Evolutionary conservation across 2,797 vertebrate genomes (phyloP).

Genomic region (Sebastes iracundus): DNA sequence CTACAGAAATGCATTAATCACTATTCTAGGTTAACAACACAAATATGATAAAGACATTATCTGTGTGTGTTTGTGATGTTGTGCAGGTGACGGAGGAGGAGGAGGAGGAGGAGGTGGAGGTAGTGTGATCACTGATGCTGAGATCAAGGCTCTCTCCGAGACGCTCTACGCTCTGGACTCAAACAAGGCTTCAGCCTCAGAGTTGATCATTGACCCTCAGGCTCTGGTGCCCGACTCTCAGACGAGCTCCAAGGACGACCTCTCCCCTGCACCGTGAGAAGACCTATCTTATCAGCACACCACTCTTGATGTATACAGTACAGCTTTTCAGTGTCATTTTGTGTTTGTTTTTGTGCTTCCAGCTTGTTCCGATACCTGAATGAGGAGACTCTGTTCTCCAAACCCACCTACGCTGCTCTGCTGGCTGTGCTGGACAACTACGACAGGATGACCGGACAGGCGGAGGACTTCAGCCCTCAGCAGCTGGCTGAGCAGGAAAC

Average conservation of each 20-base stretch:
- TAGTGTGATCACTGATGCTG: slow-evolving; percentile 69
- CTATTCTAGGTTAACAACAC: background rate
- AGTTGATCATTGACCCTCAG: slow-evolving; percentile 81
- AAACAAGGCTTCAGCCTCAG: slow-evolving; percentile 80
- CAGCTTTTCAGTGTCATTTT: background rate
- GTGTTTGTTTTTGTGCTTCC: slow-evolving; percentile 1
- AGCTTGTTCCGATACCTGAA: slow-evolving; percentile 83
- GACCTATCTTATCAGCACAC: background rate
- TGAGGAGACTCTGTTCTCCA: slow-evolving; percentile 80
- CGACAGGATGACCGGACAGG: slow-evolving; percentile 76
- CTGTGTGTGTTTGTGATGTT: too few relatives aligned
- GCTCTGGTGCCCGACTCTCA: slow-evolving; percentile 67
- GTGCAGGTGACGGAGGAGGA: slow-evolving; percentile 24
- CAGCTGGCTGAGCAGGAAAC: slow-evolving; percentile 81
- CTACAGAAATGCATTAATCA: background rate
- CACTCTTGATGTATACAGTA: background rate
- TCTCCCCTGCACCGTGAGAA: slow-evolving; percentile 77
- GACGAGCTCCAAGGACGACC: slow-evolving; percentile 71
- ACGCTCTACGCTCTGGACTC: slow-evolving; percentile 79
- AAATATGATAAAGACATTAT: too few relatives aligned
- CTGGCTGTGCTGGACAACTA: slow-evolving; percentile 85
- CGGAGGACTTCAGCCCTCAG: slow-evolving; percentile 68
- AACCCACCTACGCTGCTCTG: slow-evolving; percentile 80
- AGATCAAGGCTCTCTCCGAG: slow-evolving; percentile 82
- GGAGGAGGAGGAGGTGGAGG: background rate